Evolutionary conservation across 2,888 invertebrate genomes (phyloP), one percentile per base, ranked within the genome.

Genomic region (Cylindroiulus punctatus): DNA sequence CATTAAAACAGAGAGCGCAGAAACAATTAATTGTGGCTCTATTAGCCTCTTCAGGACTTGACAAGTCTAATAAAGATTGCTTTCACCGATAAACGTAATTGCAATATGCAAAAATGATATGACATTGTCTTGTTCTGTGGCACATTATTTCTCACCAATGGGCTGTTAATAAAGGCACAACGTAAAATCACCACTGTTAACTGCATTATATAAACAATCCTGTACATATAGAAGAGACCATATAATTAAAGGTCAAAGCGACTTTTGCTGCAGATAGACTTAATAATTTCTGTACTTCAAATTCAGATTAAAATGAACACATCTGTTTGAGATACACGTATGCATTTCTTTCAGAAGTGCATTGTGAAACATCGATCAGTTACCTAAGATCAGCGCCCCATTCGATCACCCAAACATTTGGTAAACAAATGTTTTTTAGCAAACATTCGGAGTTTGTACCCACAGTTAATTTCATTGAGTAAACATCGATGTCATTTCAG

Each of bases 71-170:
- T 76, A 76, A 76, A 76, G 76, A 76, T 76, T 17, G 76, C 26
- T 30, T 26, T 14, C 30, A 76, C 76, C 76, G 76, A 76, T 76
- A 76, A 76, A 76, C 76, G 1, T 76, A 76, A 76, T 76, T 10
- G 76, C 30, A 30, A 76, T 76, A 76, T 76, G 76, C 76, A 76
- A 76, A 76, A 76, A 76, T 76, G 76, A 76, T 76, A 76, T 76
- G 76, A 26, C 76, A 30, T 30, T 30, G 26, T 76, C 30, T 30
- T 76, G 76, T 65, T 65, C 22, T 76, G 76, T 30, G 76, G 30
- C 26, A 76, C 30, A 76, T 76, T 30, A 76, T 30, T 76, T 76
- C 30, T 76, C 76, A 76, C 30, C 76, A 17, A 76, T 26, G 76
- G 12, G 30, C 76, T 22, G 7, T 22, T 22, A 30, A 76, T 76